Base-by-base conservation (phyloP, 2,797 vertebrate genomes). In the Todus mexicanus region DNA sequence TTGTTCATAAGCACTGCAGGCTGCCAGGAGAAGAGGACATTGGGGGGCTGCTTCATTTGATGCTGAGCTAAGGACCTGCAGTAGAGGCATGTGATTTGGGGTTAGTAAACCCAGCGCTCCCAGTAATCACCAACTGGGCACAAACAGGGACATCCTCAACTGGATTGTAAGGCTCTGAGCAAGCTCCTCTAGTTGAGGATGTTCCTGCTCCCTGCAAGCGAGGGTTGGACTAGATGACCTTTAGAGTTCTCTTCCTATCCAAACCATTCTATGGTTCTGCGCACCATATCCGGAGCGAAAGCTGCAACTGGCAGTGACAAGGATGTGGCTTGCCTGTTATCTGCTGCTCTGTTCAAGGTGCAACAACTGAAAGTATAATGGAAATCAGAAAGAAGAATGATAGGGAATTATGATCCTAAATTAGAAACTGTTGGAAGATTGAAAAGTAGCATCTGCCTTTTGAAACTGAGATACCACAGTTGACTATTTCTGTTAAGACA, bases 91-190 rank as follows among this genome's bases (percentile, higher is more conserved):
- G 18, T n/a, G 64, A 23, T 4, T n/a, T 14, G 5, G 19, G 65
- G 11, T 23, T 17, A 6, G 33, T 27, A 31, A 74, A 63, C 5
- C 23, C 7, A 2, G 0, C 7, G 1, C n/a, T 53, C 35, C 40
- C 63, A 45, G 68, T 40, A 17, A 31, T 15, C 14, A 8, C 26
- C 8, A 27, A 1, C 19, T 40, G 66, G 25, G 25, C 12, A 73
- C 14, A n/a, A n/a, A n/a, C n/a, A n/a, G n/a, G n/a, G n/a, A n/a
- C n/a, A n/a, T n/a, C n/a, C n/a, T n/a, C n/a, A n/a, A n/a, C n/a
- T n/a, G n/a, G n/a, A n/a, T n/a, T n/a, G n/a, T n/a, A n/a, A n/a
- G n/a, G n/a, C n/a, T n/a, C n/a, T n/a, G n/a, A n/a, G n/a, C n/a
- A n/a, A n/a, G n/a, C n/a, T n/a, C n/a, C n/a, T n/a, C n/a, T n/a